These are phyloP conservation scores for Calyptomena viridis DNA, from an alignment of 2,113 vertebrate species.

Conservation along the genomic window DNA sequence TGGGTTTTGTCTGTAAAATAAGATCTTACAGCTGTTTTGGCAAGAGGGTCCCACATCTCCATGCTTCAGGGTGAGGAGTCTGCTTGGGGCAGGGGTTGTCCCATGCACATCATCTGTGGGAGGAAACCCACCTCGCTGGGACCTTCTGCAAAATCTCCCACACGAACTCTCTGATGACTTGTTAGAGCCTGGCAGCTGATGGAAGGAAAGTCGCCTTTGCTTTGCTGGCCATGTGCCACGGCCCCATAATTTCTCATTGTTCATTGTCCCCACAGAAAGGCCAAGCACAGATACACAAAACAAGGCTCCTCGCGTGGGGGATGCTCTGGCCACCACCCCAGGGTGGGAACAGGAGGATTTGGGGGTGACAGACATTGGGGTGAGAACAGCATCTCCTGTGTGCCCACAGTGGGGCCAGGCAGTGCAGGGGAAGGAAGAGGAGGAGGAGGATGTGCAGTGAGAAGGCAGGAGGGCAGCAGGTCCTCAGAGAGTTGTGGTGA, in stretches of 20 bases:
- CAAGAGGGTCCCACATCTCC: background rate
- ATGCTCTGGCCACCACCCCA: accelerated
- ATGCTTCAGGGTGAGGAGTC: background rate
- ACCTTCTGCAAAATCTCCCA: background rate
- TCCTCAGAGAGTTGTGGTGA: background rate
- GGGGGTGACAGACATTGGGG: background rate
- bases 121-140: background rate
- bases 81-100: background rate
- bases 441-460: background rate
- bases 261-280: slow-evolving; percentile 15
- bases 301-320: background rate
- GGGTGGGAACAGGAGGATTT: background rate
- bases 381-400: background rate
- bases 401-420: accelerated
- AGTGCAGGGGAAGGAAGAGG: accelerated
- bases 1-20: slow-evolving; percentile 27
- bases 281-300: background rate
- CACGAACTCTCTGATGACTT: background rate
- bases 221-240: background rate
- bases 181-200: background rate
- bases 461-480: background rate
- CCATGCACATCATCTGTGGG: accelerated
- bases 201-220: background rate
- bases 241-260: slow-evolving; percentile 48
- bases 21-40: background rate